Conservation (phyloP, 2,797 vertebrate genomes). For the Hybognathus amarus region DNA sequence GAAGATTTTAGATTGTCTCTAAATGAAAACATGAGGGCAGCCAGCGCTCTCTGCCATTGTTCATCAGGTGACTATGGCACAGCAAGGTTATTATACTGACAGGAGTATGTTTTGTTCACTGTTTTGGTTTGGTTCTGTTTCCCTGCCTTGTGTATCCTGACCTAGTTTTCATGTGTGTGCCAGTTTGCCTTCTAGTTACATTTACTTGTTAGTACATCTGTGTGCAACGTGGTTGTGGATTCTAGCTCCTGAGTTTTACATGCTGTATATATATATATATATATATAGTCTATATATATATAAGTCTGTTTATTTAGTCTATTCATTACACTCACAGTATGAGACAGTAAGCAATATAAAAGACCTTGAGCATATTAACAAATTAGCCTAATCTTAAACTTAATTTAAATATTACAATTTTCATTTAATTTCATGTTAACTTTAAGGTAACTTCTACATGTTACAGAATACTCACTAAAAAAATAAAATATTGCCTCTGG, state of each 20-base stretch:
- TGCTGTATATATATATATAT: no score
- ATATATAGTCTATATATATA: no score
- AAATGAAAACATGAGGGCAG: constrained; percentile 57
- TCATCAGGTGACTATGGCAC: background rate
- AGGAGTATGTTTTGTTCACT: no score
- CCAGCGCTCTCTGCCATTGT: constrained; percentile 25
- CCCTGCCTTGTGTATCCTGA: background rate
- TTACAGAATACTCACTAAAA: background rate
- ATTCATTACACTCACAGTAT: no score
- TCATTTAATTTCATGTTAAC: no score
- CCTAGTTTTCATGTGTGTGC: background rate
- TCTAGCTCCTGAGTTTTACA: no score
- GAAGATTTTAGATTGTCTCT: constrained; percentile 83
- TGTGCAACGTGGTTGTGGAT: no score
- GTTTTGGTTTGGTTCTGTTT: background rate
- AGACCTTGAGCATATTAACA: background rate
- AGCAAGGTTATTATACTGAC: background rate
- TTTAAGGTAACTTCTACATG: background rate
- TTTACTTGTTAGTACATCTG: no score
- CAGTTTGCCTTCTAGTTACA: background rate
- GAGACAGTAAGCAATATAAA: no score
- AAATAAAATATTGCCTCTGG: no score
- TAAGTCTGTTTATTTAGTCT: no score
- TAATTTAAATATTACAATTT: no score
- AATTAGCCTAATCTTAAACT: background rate